A percentile compares a stretch with the other conserved stretches of the same genome.
phyloP scores from a whole-genome alignment of 2,113 vertebrate genomes.

The Clupea harengus region DNA sequence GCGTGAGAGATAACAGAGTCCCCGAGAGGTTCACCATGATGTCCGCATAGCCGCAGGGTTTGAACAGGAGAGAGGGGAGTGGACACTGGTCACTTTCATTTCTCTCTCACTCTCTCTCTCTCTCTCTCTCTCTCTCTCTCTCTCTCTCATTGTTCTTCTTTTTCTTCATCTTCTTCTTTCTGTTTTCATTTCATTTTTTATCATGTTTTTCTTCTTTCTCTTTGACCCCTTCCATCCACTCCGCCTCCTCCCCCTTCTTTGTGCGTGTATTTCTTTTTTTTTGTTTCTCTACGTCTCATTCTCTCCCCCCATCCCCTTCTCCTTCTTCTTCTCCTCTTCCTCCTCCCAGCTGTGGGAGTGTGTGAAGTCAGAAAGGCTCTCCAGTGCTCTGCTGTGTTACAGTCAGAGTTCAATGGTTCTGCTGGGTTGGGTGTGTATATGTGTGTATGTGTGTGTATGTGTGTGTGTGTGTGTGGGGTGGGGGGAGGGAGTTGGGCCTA shows the following conservation, averaged over 20 bases:
- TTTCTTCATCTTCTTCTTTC: not conserved
- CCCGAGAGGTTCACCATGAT: constrained; percentile 42
- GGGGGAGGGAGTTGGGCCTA: no score
- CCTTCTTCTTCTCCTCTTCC: not conserved
- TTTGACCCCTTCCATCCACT: not conserved
- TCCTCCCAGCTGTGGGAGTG: not conserved
- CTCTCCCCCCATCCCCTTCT: not conserved
- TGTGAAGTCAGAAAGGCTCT: not conserved
- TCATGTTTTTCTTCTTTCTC: no score
- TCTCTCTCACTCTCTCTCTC: not conserved
- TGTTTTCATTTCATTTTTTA: not conserved
- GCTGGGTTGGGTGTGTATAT: no score
- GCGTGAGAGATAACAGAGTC: constrained; percentile 36
- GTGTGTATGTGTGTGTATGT: no score
- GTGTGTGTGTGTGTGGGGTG: no score
- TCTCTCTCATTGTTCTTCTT: not conserved
- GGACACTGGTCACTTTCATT: not conserved
- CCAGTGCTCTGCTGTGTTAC: no score
- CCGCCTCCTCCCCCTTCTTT: no score
- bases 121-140: not conserved
- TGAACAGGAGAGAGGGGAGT: not conserved
- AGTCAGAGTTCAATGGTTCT: not conserved
- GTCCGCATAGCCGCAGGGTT: constrained; percentile 35
- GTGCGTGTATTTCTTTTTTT: no score
- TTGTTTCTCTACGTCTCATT: not conserved